A percentile compares a stretch with the other conserved stretches of the same genome.
These are phyloP conservation scores for Phalacrocorax aristotelis DNA, from an alignment of 2,113 vertebrate genomes.

Conservation along the genomic window DNA sequence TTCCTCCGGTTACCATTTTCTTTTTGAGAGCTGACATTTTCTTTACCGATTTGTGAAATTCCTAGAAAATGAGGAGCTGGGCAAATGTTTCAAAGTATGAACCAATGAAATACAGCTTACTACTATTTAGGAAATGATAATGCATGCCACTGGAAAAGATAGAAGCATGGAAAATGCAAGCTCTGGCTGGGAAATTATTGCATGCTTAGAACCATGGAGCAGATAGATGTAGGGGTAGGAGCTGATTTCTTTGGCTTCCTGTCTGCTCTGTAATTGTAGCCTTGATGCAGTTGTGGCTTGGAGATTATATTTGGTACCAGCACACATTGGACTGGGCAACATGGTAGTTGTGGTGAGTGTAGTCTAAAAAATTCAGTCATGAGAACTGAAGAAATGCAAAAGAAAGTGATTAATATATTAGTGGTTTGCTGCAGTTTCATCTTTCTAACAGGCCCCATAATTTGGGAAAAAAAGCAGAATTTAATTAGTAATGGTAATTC, in stretches of 20 bases:
- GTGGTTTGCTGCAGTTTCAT: neutral
- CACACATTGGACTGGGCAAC: neutral
- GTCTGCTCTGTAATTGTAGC: conserved; percentile 45
- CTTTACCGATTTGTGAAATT: neutral
- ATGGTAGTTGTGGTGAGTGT: neutral
- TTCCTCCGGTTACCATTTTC: neutral
- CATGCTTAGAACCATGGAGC: neutral
- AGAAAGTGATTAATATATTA: neutral
- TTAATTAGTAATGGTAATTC: neutral
- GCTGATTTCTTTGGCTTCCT: conserved; percentile 34
- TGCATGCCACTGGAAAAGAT: conserved; percentile 13
- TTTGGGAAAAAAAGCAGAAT: neutral
- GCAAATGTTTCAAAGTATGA: neutral
- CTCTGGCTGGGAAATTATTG: neutral
- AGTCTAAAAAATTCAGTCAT: neutral
- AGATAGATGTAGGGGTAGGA: conserved; percentile 24
- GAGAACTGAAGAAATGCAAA: neutral
- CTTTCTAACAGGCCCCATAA: neutral
- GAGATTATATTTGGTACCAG: conserved; percentile 2
- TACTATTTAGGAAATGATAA: neutral
- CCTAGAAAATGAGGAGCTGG: conserved; percentile 47
- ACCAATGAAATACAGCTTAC: neutral
- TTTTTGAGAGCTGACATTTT: neutral
- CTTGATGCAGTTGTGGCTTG: conserved; percentile 29
- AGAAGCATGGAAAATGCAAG: conserved; percentile 49